phyloP scores from a whole-genome alignment of 1,140 invertebrate genomes.

The Drosophila sp. region DNA sequence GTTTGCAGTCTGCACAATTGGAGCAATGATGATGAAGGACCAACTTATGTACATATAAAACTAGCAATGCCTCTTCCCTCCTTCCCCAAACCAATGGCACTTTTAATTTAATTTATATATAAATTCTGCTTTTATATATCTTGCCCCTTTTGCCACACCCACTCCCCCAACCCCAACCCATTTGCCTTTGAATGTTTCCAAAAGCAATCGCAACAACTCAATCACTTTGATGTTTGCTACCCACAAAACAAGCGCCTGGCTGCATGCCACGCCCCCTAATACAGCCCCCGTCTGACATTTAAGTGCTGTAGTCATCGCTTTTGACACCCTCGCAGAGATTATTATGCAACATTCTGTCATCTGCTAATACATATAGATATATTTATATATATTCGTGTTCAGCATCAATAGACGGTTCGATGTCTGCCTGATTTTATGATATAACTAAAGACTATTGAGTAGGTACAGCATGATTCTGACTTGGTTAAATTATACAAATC shows the following conservation, averaged over 20 bases:
- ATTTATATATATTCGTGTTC: background rate
- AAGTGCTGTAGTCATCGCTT: conserved; percentile 70
- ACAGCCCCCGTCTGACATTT: conserved; percentile 47
- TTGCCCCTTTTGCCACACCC: conserved; percentile 27
- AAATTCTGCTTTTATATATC: conserved; percentile 49
- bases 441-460: too few relatives aligned
- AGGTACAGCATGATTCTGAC: too few relatives aligned
- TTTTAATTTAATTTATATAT: conserved; percentile 76
- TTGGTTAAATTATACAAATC: too few relatives aligned
- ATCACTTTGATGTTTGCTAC: conserved; percentile 75
- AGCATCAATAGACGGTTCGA: background rate
- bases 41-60: background rate
- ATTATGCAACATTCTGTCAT: conserved; percentile 5
- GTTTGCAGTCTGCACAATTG: background rate
- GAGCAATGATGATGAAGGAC: conserved; percentile 4
- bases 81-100: conserved; percentile 8
- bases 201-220: conserved; percentile 81
- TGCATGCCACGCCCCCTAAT: conserved; percentile 20
- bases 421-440: too few relatives aligned
- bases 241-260: conserved; percentile 59
- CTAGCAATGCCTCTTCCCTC: background rate
- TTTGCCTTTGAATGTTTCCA: conserved; percentile 45
- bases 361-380: background rate
- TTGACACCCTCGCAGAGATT: conserved; percentile 20
- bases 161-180: background rate